A percentile compares a stretch with the other conserved stretches of the same genome.
Evolutionary conservation across 2,797 vertebrate genomes (phyloP).

Genomic region (Gobio occitaniae): DNA sequence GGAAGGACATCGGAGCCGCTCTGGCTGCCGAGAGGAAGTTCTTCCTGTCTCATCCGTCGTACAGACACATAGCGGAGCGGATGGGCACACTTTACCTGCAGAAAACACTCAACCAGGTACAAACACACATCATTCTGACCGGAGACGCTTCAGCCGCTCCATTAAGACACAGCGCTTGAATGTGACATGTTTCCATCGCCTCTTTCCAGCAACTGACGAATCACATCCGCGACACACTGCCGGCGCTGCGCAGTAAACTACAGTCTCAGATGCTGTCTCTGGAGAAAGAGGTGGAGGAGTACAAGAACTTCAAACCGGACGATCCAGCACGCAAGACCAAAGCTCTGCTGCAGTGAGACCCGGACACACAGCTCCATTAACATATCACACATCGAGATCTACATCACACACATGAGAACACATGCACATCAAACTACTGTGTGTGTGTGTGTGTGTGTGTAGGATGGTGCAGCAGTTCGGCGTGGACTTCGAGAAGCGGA

Average conservation of each 20-base stretch:
- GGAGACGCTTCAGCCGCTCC: background rate
- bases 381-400: background rate
- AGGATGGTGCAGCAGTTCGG: slow-evolving; percentile 99
- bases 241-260: slow-evolving; percentile 90
- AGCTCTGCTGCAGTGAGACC: slow-evolving; percentile 89
- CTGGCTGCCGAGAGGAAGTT: slow-evolving; percentile 95
- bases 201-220: slow-evolving; percentile 92
- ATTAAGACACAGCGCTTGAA: no score
- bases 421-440: background rate
- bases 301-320: slow-evolving; percentile 93
- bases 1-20: slow-evolving; percentile 92
- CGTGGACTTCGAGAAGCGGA: slow-evolving; percentile 96
- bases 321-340: slow-evolving; percentile 95
- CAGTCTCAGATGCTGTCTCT: slow-evolving; percentile 93
- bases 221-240: slow-evolving; percentile 94
- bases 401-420: background rate
- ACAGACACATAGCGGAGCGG: slow-evolving; percentile 93
- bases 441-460: slow-evolving; percentile 21
- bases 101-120: slow-evolving; percentile 92
- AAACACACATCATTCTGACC: background rate
- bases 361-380: fast-evolving
- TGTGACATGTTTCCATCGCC: background rate
- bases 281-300: slow-evolving; percentile 96
- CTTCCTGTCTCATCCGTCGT: slow-evolving; percentile 93
- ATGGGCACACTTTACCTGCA: slow-evolving; percentile 95